These are phyloP conservation scores for Paracyprichromis sp. DNA, from an alignment of 2,113 vertebrate genomes.

Conservation along the genomic window DNA sequence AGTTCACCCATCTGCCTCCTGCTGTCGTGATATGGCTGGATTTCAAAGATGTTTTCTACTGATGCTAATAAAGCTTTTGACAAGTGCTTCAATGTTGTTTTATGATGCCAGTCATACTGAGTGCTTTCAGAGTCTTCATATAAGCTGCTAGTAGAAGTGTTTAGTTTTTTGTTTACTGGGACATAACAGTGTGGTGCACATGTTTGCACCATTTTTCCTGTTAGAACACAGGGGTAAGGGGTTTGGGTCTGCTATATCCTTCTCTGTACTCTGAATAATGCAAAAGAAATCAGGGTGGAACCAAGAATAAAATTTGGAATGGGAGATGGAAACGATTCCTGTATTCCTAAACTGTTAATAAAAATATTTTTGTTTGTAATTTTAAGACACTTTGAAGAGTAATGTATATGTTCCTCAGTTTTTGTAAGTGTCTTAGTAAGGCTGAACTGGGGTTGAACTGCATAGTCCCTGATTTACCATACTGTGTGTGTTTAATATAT, in stretches of 20 bases:
- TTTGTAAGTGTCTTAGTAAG: not conserved
- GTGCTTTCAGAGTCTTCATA: not conserved
- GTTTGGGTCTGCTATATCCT: not conserved
- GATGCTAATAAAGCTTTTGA: not conserved
- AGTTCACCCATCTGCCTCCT: not conserved
- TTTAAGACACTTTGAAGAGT: not conserved
- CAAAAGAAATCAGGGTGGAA: not conserved
- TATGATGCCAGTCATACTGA: not conserved
- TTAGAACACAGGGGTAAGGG: not conserved
- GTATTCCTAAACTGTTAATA: conserved; percentile 70
- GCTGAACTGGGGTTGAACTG: not conserved
- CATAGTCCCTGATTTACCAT: not conserved
- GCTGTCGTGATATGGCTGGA: not conserved
- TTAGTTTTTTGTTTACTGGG: not conserved
- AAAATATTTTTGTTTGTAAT: conserved; percentile 41
- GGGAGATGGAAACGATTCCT: conserved; percentile 2
- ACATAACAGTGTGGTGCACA: not conserved
- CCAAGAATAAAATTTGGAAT: not conserved
- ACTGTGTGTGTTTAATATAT: not conserved
- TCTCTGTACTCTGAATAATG: not conserved
- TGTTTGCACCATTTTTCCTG: not conserved
- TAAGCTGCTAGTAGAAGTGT: conserved; percentile 2
- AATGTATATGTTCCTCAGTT: not conserved
- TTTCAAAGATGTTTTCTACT: not conserved
- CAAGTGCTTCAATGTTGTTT: not conserved